Evolutionary conservation across 2,113 vertebrate species (phyloP), one percentile per base, ranked within the genome.

Genomic region (Morphnarchus princeps): DNA sequence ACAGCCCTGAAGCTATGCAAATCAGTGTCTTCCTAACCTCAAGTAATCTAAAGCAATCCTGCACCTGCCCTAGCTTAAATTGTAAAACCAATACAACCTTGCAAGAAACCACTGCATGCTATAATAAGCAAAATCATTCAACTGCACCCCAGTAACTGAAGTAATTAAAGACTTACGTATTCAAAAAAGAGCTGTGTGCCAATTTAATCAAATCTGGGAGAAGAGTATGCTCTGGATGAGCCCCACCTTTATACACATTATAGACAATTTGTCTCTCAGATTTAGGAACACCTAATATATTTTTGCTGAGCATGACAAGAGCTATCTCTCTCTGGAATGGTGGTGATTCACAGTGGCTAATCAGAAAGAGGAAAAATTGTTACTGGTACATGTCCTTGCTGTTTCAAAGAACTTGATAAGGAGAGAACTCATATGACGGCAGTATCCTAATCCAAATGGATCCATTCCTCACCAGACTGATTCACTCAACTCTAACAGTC

Each of bases 41-140:
- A 55, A 55, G 66, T 80, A 80, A 88, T 86, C 62, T 90, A 91
- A 90, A 92, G 59, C 67, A 93, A 73, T 83, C 18, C n/a, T 62
- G 24, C 25, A 58, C 82, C 74, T 83, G 79, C 52, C 67, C 71
- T 93, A 74, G 42, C 62, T 76, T 78, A 61, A 86, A 80, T 16
- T 94, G 55, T 67, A 66, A 90, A 90, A 77, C 50, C 18, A 70
- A 69, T 59, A 71, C 65, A 91, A 72, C 40, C 43, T 82, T 71
- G 43, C 63, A 91, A 69, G 50, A 26, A 91, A 69, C 3, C 34
- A n/a, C 54, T 70, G 58, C 28, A 65, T 25, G 36, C 57, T 81
- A 22, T 88, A 87, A 92, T 74, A 67, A 87, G 43, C n/a, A 95
- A 89, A 85, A 92, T 89, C 71, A 87, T 69, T 88, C 73, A 87